Base-by-base conservation (phyloP, 2,888 invertebrate species). In the Toxonevra muliebris region DNA sequence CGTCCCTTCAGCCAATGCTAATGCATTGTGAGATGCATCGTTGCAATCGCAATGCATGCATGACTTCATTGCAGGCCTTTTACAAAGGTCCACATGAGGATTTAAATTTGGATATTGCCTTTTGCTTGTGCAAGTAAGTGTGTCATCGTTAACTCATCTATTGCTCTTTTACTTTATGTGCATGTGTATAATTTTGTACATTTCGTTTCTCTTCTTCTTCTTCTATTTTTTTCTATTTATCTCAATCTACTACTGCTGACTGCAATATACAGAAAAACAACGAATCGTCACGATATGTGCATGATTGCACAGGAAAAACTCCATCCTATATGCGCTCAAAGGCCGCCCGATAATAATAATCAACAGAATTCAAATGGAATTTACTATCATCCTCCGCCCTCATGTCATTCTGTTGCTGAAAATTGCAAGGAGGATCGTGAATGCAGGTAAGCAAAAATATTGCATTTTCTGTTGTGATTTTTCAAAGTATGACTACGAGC, bases 101-200 rank as follows among this genome's bases (percentile, higher is more conserved):
- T 76, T 92, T 94, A 90, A 94, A 93, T 81, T 89, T 94, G 73
- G 95, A 95, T 86, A 93, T 95, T 77, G 96, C 95, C 76, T 95
- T 95, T 87, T 96, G 96, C 84, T 88, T 95, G 70, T 96, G 96
- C 94, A 95, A 92, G 95, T 95, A 86, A 90, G 92, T 89, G 76
- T 73, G 69, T 42, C 17, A 7, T 30, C 30, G 7, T 30, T 7
- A 7, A 4, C 7, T 30, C 30, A 30, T 30, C 30, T 4, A 30
- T 71, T 69, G 65, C 53, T 53, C 53, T 60, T 59, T 60, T 62
- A n/a, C 1, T n/a, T 10, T 41, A 12, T 54, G 10, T 11, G 17
- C n/a, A n/a, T 60, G 42, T 50, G 30, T 13, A 12, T 17, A 11
- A 12, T 50, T 53, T 8, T 19, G 20, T 65, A n/a, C 54, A 42